Base-by-base conservation (phyloP, 2,888 invertebrate species). In the Pachymerium ferrugineum region DNA sequence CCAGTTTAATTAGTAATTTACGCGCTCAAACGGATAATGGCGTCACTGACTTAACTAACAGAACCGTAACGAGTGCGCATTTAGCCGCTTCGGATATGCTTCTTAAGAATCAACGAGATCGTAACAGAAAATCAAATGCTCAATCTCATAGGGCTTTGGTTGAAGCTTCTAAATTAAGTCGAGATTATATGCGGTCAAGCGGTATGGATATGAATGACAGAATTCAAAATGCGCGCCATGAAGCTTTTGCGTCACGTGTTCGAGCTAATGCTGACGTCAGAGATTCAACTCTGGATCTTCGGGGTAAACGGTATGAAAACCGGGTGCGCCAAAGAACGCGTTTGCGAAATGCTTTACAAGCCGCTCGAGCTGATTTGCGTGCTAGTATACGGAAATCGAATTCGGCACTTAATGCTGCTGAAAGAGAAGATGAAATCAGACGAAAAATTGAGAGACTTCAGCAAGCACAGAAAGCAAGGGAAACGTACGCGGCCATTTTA, bases 141-240 rank as follows among this genome's bases (percentile, higher is more conserved):
- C 28, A 28, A 28, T 6, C 47, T 1, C 72, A 54, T 8, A 1
- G 42, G 2, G 72, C 25, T 12, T 19, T 47, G 38, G 19, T 16
- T n/a, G 25, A 38, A 38, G 28, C 38, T n/a, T 19, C 4, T 10
- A 3, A 47, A 25, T 22, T 72, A 10, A 72, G 47, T 14, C 33
- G 19, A 38, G 47, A 72, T 38, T 72, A 72, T 28, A n/a, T 42
- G 25, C 38, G 42, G 14, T 35, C 38, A 2, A 72, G 72, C 28
- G 31, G 14, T 16, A n/a, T 73, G n/a, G 73, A 73, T 22, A 62
- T 30, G 8, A 2, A 14, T 2, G 35, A 73, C n/a, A 16, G 62
- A 5, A 73, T 62, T 14, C 73, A 73, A 62, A 62, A 73, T 25
- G 73, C 31, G n/a, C 30, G 62, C 16, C 62, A 54, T 14, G 73